phyloP scores from a whole-genome alignment of 2,888 invertebrate genomes.

The Ectemnius continuus region DNA sequence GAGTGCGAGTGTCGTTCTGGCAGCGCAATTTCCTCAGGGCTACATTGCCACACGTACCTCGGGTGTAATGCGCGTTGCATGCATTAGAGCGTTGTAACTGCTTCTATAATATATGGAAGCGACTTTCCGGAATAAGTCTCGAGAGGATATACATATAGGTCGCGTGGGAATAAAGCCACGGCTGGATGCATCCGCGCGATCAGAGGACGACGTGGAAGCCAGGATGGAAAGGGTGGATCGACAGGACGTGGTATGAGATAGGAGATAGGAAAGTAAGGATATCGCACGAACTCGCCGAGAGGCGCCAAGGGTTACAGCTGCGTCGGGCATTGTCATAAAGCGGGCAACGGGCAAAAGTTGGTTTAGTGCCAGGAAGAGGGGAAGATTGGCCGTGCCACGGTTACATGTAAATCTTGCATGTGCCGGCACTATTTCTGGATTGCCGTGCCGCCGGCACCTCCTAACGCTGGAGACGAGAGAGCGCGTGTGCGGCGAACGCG shows the following conservation, averaged over 20 bases:
- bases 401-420: conserved; percentile 64
- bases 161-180: no score
- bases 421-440: conserved; percentile 68
- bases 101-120: no score
- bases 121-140: no score
- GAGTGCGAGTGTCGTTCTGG: no score
- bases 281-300: conserved; percentile 18
- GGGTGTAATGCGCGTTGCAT: no score
- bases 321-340: conserved; percentile 53
- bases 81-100: no score
- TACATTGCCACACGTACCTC: no score
- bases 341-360: conserved; percentile 63
- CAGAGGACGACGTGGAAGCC: not conserved
- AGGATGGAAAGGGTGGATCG: not conserved
- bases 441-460: conserved; percentile 22
- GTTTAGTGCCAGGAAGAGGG: conserved; percentile 66
- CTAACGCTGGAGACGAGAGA: conserved; percentile 27
- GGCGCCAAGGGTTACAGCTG: conserved; percentile 38
- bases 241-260: not conserved
- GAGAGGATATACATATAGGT: no score
- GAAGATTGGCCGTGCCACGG: conserved; percentile 52
- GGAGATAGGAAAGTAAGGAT: not conserved
- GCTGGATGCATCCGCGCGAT: no score
- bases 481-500: conserved; percentile 49
- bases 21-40: no score